Evolutionary conservation across 2,888 invertebrate species (phyloP).

Genomic region (Brachynemurus nebulosus): DNA sequence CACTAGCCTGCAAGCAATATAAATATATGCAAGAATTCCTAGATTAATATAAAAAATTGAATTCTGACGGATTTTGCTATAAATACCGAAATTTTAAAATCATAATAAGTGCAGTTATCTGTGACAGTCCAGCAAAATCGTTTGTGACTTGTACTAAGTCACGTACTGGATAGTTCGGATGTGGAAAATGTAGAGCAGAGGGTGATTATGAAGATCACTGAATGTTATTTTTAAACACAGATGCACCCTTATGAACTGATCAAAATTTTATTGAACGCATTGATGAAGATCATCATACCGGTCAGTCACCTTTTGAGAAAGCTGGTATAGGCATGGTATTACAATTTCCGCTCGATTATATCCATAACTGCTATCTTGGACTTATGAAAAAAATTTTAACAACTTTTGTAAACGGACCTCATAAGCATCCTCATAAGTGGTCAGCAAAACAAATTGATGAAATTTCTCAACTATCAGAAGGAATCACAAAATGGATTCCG

Average conservation of each 20-base stretch:
- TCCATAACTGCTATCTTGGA: background rate
- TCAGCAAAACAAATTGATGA: conserved; percentile 4
- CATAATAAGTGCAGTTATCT: background rate
- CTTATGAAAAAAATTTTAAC: background rate
- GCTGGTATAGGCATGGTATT: background rate
- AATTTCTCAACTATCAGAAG: conserved; percentile 9
- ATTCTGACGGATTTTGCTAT: background rate
- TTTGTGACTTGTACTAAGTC: background rate
- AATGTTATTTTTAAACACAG: background rate
- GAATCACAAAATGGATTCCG: conserved; percentile 14
- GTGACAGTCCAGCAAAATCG: background rate
- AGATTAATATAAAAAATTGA: background rate
- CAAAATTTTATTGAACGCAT: background rate
- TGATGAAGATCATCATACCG: background rate
- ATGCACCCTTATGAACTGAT: background rate
- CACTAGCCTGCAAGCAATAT: too few relatives aligned
- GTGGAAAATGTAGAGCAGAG: background rate
- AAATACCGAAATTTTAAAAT: background rate
- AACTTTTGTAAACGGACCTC: background rate
- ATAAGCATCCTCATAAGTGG: background rate
- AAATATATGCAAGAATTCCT: background rate
- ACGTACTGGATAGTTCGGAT: background rate
- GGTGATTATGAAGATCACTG: background rate
- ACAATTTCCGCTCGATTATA: background rate
- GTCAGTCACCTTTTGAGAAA: background rate